Conservation (phyloP, 2,888 invertebrate species). For the Dolomedes plantarius region DNA sequence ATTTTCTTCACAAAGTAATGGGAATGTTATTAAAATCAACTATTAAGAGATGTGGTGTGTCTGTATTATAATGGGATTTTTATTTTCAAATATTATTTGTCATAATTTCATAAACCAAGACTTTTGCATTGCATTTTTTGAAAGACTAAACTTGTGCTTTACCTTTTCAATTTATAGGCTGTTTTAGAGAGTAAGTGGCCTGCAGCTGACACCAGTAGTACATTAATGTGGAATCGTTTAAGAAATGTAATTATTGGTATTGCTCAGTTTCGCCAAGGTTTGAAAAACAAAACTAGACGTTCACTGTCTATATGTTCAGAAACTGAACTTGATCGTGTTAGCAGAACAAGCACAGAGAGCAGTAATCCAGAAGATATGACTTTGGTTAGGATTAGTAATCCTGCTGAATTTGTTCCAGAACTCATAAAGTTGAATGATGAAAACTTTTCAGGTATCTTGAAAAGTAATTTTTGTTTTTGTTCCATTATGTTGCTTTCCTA, state of each 20-base stretch:
- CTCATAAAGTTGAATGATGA: constrained; percentile 72
- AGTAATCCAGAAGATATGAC: constrained; percentile 70
- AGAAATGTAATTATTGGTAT: constrained; percentile 94
- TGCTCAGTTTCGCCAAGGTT: constrained; percentile 90
- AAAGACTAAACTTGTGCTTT: no score
- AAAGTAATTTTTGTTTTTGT: no score
- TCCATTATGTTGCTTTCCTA: no score
- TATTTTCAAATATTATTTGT: no score
- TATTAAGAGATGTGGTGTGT: no score
- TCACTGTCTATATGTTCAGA: constrained; percentile 76
- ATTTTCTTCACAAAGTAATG: no score
- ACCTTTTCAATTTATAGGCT: constrained; percentile 76
- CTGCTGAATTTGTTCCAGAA: constrained; percentile 64
- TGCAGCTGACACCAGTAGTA: constrained; percentile 85
- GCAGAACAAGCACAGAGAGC: constrained; percentile 75
- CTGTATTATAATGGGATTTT: no score
- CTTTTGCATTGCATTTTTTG: no score
- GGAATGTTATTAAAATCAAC: no score
- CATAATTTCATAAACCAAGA: no score
- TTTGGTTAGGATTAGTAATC: constrained; percentile 58
- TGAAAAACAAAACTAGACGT: constrained; percentile 73
- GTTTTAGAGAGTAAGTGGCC: constrained; percentile 98
- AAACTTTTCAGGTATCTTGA: constrained; percentile 74
- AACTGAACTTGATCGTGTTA: constrained; percentile 71
- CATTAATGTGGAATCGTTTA: constrained; percentile 94